Evolutionary conservation across 2,113 vertebrate genomes (phyloP).

Genomic region (Genyomyrus donnyi): DNA sequence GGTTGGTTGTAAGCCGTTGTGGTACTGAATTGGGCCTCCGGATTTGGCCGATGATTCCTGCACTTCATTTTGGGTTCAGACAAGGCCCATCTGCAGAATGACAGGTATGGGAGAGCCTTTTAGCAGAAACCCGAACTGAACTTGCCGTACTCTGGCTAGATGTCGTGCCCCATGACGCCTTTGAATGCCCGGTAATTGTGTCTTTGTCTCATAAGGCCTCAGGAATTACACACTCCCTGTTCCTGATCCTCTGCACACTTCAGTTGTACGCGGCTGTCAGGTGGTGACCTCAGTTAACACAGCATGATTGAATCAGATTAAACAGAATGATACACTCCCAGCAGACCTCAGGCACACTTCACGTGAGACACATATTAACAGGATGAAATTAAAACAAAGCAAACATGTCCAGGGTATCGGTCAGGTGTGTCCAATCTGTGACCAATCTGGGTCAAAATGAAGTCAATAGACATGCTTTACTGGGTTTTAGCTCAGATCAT

Average conservation of each 20-base stretch:
- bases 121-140: neutral
- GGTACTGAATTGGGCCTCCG: neutral
- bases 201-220: neutral
- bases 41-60: neutral
- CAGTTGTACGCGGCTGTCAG: neutral
- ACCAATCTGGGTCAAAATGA: neutral
- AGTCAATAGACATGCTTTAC: neutral
- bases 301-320: neutral
- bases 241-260: neutral
- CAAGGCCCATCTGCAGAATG: neutral
- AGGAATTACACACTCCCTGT: conserved; percentile 7
- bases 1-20: neutral
- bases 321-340: neutral
- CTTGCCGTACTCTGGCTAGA: neutral
- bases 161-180: neutral
- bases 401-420: neutral
- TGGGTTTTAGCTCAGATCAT: neutral
- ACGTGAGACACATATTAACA: conserved; percentile 14
- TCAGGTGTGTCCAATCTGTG: neutral
- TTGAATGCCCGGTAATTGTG: neutral
- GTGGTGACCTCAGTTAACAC: neutral
- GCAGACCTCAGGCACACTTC: neutral
- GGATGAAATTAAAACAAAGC: neutral
- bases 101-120: conserved; percentile 1
- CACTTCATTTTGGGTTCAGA: neutral